phyloP scores from a whole-genome alignment of 2,888 invertebrate species.

The Dryobota labecula region DNA sequence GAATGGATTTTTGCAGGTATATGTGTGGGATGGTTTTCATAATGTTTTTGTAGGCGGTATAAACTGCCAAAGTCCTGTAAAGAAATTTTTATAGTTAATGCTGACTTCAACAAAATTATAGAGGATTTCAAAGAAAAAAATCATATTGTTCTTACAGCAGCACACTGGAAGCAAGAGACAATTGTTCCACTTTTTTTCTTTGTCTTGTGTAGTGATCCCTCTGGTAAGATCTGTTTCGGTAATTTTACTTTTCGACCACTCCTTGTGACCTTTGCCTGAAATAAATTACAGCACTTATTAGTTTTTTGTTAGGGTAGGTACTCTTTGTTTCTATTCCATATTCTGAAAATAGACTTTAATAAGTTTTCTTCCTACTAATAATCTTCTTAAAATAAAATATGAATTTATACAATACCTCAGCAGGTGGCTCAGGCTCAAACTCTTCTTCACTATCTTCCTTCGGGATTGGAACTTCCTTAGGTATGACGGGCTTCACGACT shows the following conservation, averaged over 20 bases:
- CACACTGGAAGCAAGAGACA: conserved; percentile 82
- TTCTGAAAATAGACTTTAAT: not conserved
- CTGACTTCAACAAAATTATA: not conserved
- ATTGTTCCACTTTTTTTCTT: conserved; percentile 77
- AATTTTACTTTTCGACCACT: conserved; percentile 85
- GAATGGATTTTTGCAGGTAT: conserved; percentile 82
- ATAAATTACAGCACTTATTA: conserved; percentile 28
- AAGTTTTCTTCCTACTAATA: not conserved
- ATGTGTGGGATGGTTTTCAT: conserved; percentile 84
- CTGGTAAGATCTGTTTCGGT: conserved; percentile 80
- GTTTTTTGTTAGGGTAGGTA: not conserved
- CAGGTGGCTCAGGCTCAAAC: conserved; percentile 52
- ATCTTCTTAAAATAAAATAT: conserved; percentile 8
- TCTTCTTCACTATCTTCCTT: conserved; percentile 63
- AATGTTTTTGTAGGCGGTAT: conserved; percentile 85
- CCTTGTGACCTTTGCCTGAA: conserved; percentile 83
- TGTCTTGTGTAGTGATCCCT: conserved; percentile 75
- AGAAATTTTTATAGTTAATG: not conserved
- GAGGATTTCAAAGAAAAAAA: not conserved
- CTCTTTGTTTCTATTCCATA: not conserved
- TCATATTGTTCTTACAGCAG: conserved; percentile 74
- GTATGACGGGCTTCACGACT: conserved; percentile 20
- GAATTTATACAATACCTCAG: conserved; percentile 48
- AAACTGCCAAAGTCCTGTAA: conserved; percentile 83
- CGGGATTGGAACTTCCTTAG: conserved; percentile 48